phyloP scores from a whole-genome alignment of 2,888 invertebrate species.

The Chalcosyrphus nemorum region DNA sequence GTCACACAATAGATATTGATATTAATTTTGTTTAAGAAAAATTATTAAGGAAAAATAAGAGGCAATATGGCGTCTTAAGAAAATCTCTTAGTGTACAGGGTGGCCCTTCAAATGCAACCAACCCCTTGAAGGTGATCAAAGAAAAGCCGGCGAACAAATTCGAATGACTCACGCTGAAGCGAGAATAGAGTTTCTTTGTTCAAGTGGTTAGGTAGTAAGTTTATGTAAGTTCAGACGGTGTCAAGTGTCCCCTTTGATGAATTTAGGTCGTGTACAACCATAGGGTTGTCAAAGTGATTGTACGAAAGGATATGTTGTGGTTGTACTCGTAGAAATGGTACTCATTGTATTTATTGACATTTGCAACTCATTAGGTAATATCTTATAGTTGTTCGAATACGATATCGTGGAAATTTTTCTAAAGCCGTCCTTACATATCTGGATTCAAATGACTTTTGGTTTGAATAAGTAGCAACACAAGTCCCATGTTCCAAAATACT shows the following conservation, averaged over 20 bases:
- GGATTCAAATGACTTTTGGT: too few species aligned
- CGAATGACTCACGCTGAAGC: background rate
- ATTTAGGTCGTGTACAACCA: conserved; percentile 47
- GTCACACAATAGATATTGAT: conserved; percentile 66
- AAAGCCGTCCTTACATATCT: too few species aligned
- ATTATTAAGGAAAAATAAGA: conserved; percentile 25
- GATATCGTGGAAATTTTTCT: too few species aligned
- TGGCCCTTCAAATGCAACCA: background rate
- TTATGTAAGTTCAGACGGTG: conserved; percentile 25
- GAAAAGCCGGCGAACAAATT: conserved; percentile 8
- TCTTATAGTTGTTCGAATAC: too few species aligned
- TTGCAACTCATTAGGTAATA: too few species aligned
- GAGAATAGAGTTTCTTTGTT: conserved; percentile 37
- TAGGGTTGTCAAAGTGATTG: conserved; percentile 25
- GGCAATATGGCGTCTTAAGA: background rate
- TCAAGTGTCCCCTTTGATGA: conserved; percentile 21
- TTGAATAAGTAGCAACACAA: too few species aligned
- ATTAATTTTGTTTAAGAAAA: conserved; percentile 55
- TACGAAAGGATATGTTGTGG: background rate
- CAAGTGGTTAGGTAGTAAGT: background rate
- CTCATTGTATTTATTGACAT: too few species aligned
- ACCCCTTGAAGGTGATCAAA: conserved; percentile 37
- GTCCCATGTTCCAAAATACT: too few species aligned
- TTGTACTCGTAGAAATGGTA: too few species aligned
- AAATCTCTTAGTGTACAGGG: background rate